Evolutionary conservation across 2,888 invertebrate species (phyloP), one percentile per base, ranked within the genome.

Genomic region (Lypha dubia): DNA sequence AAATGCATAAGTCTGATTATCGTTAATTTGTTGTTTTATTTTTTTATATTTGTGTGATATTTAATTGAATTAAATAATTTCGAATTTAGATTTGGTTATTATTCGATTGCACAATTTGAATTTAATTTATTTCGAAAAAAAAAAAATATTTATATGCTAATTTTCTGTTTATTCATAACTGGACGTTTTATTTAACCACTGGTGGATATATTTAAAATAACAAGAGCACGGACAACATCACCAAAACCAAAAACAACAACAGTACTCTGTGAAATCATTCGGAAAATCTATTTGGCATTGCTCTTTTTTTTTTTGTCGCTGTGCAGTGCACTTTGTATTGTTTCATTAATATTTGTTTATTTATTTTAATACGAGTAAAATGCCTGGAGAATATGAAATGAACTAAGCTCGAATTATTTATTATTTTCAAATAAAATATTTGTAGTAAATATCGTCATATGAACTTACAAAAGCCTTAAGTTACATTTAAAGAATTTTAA

Each of bases 331-430:
- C 17, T 38, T 75, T 20, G n/a, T 53, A 41, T 67, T 67, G 20
- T 63, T 28, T 75, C 35, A 65, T 77, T 68, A 77, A 60, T 68
- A 20, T 46, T 70, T 70, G 28, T 56, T 53, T 63, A 77, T 77
- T 63, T 65, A 46, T 6, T 35, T 71, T 53, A 20, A 41, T 60
- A n/a, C n/a, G n/a, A n/a, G n/a, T n/a, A n/a, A 62, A 62, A 53
- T 62, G 11, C 28, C 20, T 60, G 56, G 44, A 44, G 62, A 63
- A 79, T 63, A 22, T 8, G 7, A 24, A 56, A 35, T 60, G 46
- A 53, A 56, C 28, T 71, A n/a, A 79, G 63, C 53, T 44, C 8
- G 15, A 35, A 67, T 63, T 60, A 63, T 32, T 41, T 75, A 20
- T 41, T 11, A 56, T 28, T 56, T 38, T 68, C 15, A 24, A 38